Evolutionary conservation across 2,888 invertebrate species (phyloP).

Genomic region (Fabriciana adippe): DNA sequence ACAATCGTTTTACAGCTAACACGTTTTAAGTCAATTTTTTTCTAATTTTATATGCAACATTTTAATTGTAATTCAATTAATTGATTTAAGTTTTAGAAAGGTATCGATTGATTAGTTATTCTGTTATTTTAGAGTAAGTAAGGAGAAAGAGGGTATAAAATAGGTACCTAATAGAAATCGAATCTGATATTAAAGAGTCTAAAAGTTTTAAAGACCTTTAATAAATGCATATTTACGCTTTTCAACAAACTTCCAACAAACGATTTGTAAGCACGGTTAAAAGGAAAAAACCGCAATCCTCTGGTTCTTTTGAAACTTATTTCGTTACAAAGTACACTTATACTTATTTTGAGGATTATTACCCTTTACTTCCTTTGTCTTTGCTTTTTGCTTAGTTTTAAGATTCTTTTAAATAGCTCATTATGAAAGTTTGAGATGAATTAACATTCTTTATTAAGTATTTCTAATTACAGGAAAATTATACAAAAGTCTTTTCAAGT

Average conservation of each 20-base stretch:
- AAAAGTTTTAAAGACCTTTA: slow-evolving; percentile 10
- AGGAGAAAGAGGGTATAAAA: no score
- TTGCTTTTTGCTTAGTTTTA: slow-evolving; percentile 34
- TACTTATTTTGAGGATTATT: slow-evolving; percentile 58
- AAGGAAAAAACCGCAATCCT: slow-evolving; percentile 64
- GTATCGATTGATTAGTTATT: no score
- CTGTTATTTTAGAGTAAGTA: no score
- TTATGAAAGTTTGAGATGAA: slow-evolving; percentile 16
- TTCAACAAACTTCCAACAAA: slow-evolving; percentile 34
- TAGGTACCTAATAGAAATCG: neutral
- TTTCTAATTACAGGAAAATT: no score
- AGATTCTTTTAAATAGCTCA: slow-evolving; percentile 33
- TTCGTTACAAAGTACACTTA: slow-evolving; percentile 51
- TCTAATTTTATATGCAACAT: no score
- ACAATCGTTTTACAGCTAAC: no score
- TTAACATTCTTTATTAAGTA: neutral
- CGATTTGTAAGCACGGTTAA: slow-evolving; percentile 39
- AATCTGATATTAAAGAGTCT: neutral
- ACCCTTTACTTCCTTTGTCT: slow-evolving; percentile 53
- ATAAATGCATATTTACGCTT: slow-evolving; percentile 31
- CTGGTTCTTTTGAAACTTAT: slow-evolving; percentile 63
- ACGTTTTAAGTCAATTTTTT: no score
- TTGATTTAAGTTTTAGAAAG: no score
- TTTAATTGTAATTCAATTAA: no score
- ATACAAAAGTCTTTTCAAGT: no score